phyloP scores from a whole-genome alignment of 53 echinoderm and acorn worm genomes.

The Henricia sp. region DNA sequence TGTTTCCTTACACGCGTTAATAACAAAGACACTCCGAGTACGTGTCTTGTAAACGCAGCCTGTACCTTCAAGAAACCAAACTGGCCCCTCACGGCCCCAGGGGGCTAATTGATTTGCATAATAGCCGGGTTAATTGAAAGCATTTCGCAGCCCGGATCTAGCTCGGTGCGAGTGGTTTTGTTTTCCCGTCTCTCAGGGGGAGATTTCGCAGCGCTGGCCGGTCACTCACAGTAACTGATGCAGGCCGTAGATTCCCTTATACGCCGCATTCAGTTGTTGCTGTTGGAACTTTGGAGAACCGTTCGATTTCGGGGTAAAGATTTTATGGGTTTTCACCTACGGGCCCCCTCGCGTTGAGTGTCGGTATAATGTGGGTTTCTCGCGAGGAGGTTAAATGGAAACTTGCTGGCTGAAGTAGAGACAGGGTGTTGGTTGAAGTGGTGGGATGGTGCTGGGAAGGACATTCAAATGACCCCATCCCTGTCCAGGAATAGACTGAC shows the following conservation, averaged over 20 bases:
- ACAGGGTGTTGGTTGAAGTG: background rate
- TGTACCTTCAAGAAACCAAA: background rate
- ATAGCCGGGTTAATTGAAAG: conserved; percentile 54
- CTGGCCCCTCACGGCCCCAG: background rate
- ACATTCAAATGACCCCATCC: no score
- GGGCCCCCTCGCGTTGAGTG: conserved; percentile 17
- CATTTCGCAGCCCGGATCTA: conserved; percentile 10
- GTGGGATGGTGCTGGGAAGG: background rate
- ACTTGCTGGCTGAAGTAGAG: conserved; percentile 29
- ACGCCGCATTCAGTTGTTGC: background rate
- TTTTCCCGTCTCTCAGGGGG: background rate
- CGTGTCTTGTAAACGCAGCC: no score
- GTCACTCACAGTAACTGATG: background rate
- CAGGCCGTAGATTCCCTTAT: background rate
- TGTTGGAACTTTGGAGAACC: conserved; percentile 37
- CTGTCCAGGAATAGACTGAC: no score
- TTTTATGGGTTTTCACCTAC: conserved; percentile 51
- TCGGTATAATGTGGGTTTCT: conserved; percentile 34
- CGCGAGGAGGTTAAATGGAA: conserved; percentile 13
- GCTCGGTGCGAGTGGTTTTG: background rate
- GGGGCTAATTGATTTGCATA: conserved; percentile 53
- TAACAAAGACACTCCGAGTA: background rate
- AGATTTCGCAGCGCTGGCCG: background rate
- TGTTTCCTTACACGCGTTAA: conserved; percentile 29
- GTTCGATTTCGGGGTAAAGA: conserved; percentile 39